Evolutionary conservation across 2,797 vertebrate species (phyloP).

Genomic region (Hephaestus fuliginosus): DNA sequence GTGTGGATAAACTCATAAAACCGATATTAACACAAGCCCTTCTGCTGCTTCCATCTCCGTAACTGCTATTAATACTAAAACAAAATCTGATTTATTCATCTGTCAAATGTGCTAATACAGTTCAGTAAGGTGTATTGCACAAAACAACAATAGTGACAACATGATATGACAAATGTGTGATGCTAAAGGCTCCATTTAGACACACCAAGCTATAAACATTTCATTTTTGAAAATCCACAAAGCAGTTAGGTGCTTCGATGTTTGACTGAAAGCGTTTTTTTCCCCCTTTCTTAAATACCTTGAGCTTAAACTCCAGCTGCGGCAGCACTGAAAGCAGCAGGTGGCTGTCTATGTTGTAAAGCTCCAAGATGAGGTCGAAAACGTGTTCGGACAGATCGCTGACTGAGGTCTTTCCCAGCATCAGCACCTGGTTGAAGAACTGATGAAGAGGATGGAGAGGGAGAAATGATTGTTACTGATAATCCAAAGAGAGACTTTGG

Average conservation of each 20-base stretch:
- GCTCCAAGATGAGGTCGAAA: conserved; percentile 97
- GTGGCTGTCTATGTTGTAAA: conserved; percentile 99
- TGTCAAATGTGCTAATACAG: conserved; percentile 3
- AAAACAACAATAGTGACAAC: background rate
- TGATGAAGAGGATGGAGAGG: conserved; percentile 58
- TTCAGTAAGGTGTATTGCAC: background rate
- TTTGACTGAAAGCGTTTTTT: background rate
- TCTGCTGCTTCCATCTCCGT: background rate
- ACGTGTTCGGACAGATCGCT: conserved; percentile 98
- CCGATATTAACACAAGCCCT: background rate
- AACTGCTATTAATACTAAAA: background rate
- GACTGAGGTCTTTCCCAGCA: conserved; percentile 99
- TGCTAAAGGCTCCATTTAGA: background rate
- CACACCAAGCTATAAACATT: background rate
- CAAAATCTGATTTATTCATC: background rate
- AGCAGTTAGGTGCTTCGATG: background rate
- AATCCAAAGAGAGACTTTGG: background rate
- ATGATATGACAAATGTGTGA: background rate
- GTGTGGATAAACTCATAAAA: conserved; percentile 23
- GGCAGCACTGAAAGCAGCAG: conserved; percentile 97
- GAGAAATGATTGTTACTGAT: background rate
- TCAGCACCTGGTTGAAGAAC: conserved; percentile 99
- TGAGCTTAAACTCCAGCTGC: conserved; percentile 98
- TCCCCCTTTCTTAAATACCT: conserved; percentile 84
- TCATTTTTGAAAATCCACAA: background rate